Conservation (phyloP, 2,113 vertebrate species). For the Silurus meridionalis region DNA sequence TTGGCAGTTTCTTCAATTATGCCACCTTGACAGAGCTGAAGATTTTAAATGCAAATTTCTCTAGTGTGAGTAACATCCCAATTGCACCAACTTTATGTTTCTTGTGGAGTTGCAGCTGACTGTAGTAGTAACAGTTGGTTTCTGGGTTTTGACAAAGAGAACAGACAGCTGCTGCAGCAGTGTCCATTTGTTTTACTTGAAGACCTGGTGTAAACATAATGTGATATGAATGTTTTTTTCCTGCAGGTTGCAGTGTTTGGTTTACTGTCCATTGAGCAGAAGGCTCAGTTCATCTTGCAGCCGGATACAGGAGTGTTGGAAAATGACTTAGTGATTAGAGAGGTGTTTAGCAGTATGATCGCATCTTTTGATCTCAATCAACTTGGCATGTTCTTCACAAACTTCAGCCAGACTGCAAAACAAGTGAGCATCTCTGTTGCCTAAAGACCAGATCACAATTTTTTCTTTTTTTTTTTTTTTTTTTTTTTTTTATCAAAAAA, state of each 20-base stretch:
- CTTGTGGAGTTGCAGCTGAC: no score
- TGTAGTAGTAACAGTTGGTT: neutral
- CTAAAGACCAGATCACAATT: no score
- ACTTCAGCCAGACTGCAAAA: constrained; percentile 4
- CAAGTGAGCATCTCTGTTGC: constrained; percentile 17
- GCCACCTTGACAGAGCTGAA: no score
- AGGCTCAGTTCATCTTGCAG: constrained; percentile 40
- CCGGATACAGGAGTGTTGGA: constrained; percentile 31
- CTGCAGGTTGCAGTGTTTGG: constrained; percentile 24
- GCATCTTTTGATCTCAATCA: constrained; percentile 33
- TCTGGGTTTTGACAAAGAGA: neutral
- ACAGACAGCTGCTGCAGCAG: neutral
- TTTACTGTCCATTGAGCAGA: constrained; percentile 44
- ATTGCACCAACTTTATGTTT: no score
- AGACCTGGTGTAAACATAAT: neutral
- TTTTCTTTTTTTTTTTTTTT: no score
- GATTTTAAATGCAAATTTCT: no score
- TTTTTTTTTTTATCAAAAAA: neutral
- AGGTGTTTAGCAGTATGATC: constrained; percentile 38
- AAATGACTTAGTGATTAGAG: constrained; percentile 34
- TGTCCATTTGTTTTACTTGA: neutral
- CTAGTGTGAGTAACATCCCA: no score
- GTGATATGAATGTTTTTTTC: neutral
- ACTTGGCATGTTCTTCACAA: constrained; percentile 32
- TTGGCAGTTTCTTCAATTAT: no score